Evolutionary conservation across 1,140 invertebrate species (phyloP).

Genomic region (Neodiprion pinetum): DNA sequence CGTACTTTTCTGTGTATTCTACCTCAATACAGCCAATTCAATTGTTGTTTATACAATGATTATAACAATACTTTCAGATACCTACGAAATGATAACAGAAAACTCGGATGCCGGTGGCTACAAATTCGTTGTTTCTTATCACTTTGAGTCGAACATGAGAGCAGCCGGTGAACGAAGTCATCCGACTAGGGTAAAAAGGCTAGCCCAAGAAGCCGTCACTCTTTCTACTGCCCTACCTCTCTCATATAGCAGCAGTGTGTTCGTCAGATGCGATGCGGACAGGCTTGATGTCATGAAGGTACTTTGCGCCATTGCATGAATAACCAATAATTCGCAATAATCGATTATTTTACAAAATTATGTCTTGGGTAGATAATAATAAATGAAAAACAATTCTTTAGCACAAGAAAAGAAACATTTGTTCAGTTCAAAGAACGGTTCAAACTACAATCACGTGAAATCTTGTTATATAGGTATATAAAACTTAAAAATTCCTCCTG

Average conservation of each 20-base stretch:
- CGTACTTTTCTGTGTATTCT: no score
- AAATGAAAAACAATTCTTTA: no score
- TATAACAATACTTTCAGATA: slow-evolving; percentile 68
- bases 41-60: background rate
- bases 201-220: slow-evolving; percentile 95
- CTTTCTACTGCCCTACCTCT: slow-evolving; percentile 93
- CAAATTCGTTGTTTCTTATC: slow-evolving; percentile 87
- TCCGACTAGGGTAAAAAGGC: slow-evolving; percentile 85
- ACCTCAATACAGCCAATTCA: no score
- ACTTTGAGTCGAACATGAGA: slow-evolving; percentile 89
- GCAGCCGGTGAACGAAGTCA: slow-evolving; percentile 85
- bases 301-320: slow-evolving; percentile 15
- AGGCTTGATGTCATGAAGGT: slow-evolving; percentile 96
- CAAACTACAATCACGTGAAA: no score
- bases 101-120: slow-evolving; percentile 73
- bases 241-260: slow-evolving; percentile 93
- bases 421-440: no score
- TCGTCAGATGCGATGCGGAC: slow-evolving; percentile 94
- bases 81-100: slow-evolving; percentile 90
- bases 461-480: no score
- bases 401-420: no score
- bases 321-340: no score
- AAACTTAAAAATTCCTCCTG: no score
- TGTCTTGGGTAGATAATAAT: no score
- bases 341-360: no score